These are phyloP conservation scores for Anas platyrhynchos DNA, from an alignment of 2,113 vertebrate genomes.

Conservation along the genomic window DNA sequence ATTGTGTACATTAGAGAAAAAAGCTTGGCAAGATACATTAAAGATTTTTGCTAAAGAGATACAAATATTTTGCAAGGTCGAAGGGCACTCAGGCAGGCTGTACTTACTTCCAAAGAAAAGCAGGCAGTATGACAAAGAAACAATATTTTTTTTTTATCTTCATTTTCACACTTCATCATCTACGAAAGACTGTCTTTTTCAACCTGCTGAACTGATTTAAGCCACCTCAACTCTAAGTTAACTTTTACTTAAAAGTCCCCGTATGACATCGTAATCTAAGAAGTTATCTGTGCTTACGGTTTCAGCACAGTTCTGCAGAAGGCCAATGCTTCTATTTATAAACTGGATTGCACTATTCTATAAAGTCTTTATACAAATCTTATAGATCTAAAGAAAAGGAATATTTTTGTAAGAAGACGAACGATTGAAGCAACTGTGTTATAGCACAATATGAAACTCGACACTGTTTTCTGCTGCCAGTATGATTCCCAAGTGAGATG, in stretches of 20 bases:
- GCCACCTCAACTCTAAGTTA: slow-evolving; percentile 29
- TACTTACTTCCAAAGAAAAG: slow-evolving; percentile 60
- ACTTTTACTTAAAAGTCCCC: slow-evolving; percentile 31
- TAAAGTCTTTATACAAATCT: neutral
- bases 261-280: slow-evolving; percentile 20
- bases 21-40: slow-evolving; percentile 63
- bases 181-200: slow-evolving; percentile 56
- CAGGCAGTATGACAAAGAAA: slow-evolving; percentile 65
- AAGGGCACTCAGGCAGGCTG: slow-evolving; percentile 48
- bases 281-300: slow-evolving; percentile 2
- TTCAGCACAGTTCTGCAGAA: neutral
- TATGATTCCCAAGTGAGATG: slow-evolving; percentile 65
- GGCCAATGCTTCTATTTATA: slow-evolving; percentile 33
- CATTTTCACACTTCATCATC: slow-evolving; percentile 67
- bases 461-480: slow-evolving; percentile 46
- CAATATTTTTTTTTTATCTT: slow-evolving; percentile 65
- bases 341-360: neutral
- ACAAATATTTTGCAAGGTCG: slow-evolving; percentile 71
- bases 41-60: slow-evolving; percentile 66
- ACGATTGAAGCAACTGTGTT: slow-evolving; percentile 7
- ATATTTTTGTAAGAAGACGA: neutral
- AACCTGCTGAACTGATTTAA: slow-evolving; percentile 67
- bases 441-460: slow-evolving; percentile 37
- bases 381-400: neutral
- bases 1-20: slow-evolving; percentile 59